Conservation (phyloP, 2,888 invertebrate species). For the Anarsia innoxiella region DNA sequence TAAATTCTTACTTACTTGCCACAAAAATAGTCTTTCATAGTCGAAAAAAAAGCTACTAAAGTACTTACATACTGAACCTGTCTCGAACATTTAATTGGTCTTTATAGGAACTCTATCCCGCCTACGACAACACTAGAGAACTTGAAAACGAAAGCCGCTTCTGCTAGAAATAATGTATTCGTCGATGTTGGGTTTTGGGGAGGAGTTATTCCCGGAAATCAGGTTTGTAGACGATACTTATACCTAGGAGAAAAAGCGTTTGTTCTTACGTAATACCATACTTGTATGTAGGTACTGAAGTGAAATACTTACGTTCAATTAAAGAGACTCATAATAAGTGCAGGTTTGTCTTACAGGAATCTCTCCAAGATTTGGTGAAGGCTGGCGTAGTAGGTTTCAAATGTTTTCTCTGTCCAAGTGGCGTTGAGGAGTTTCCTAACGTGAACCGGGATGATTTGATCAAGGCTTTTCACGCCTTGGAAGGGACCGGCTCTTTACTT, state of each 20-base stretch:
- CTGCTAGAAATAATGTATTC: slow-evolving; percentile 75
- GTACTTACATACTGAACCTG: no score
- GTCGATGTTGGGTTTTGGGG: slow-evolving; percentile 87
- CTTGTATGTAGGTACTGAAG: neutral
- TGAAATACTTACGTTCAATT: no score
- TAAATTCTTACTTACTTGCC: no score
- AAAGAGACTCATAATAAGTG: no score
- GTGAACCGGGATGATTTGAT: slow-evolving; percentile 74
- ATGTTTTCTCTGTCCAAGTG: slow-evolving; percentile 81
- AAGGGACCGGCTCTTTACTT: slow-evolving; percentile 76
- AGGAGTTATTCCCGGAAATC: slow-evolving; percentile 82
- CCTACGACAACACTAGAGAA: slow-evolving; percentile 79
- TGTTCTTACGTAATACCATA: neutral
- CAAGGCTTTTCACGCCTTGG: slow-evolving; percentile 72
- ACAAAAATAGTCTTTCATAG: no score
- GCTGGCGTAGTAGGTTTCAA: slow-evolving; percentile 84
- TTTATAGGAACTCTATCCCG: slow-evolving; percentile 84
- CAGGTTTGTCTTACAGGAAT: slow-evolving; percentile 63
- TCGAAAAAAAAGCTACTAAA: no score
- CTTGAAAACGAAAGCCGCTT: slow-evolving; percentile 74
- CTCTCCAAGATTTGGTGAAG: slow-evolving; percentile 72
- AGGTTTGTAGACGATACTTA: slow-evolving; percentile 64
- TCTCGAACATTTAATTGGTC: no score
- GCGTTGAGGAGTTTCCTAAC: slow-evolving; percentile 81
- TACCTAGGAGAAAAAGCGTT: no score